A percentile compares a stretch with the other conserved stretches of the same genome.
These are phyloP conservation scores for Venturia canescens DNA, from an alignment of 1,140 invertebrate genomes.

Conservation along the genomic window DNA sequence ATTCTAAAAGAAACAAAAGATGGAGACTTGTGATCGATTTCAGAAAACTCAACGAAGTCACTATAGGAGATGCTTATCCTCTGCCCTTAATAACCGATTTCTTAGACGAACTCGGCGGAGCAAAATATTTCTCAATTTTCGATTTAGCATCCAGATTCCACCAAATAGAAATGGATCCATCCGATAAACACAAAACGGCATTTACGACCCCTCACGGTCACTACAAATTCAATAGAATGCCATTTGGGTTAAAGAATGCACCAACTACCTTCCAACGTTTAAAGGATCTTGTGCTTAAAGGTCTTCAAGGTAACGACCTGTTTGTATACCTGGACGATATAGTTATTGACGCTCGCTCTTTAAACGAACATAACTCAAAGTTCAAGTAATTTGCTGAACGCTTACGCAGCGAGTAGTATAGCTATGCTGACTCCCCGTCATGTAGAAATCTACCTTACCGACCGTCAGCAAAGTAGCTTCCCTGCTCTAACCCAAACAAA, in stretches of 20 bases:
- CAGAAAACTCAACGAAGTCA: constrained; percentile 65
- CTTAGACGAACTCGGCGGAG: constrained; percentile 64
- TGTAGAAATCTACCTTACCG: no score
- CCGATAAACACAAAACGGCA: constrained; percentile 71
- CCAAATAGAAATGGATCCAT: constrained; percentile 73
- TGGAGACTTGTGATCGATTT: constrained; percentile 67
- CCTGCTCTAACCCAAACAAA: no score
- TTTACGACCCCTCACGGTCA: constrained; percentile 65
- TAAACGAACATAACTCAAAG: constrained; percentile 52
- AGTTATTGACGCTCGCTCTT: constrained; percentile 58
- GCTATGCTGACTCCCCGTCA: no score
- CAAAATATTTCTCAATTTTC: constrained; percentile 72
- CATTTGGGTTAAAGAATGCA: not conserved
- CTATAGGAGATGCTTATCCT: constrained; percentile 62
- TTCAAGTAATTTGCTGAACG: not conserved
- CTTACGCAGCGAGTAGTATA: no score
- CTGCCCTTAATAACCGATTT: not conserved
- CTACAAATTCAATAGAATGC: constrained; percentile 66
- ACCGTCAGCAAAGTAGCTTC: no score
- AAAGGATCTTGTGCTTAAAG: constrained; percentile 57
- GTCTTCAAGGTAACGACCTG: constrained; percentile 62
- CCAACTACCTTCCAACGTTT: constrained; percentile 60
- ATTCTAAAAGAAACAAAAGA: constrained; percentile 55
- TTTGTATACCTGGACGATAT: constrained; percentile 41
- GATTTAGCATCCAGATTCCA: constrained; percentile 73